phyloP scores from a whole-genome alignment of 2,888 invertebrate genomes.

The Hydrotaea cyrtoneurina region DNA sequence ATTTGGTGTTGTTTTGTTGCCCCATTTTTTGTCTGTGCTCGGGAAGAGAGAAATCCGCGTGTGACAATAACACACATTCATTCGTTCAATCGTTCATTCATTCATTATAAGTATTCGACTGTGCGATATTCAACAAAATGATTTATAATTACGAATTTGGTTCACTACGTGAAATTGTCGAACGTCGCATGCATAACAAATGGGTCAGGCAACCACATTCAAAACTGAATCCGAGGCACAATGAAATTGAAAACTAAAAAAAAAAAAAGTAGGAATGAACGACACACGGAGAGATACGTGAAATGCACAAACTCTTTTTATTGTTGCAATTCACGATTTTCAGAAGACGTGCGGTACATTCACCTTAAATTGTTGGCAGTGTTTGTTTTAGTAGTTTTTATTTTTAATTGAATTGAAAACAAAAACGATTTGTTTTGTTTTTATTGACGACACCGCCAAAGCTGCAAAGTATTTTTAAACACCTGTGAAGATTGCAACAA shows the following conservation, averaged over 20 bases:
- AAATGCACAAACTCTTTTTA: slow-evolving; percentile 22
- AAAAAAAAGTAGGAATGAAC: not conserved
- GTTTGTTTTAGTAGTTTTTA: not conserved
- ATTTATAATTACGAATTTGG: slow-evolving; percentile 34
- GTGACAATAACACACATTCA: slow-evolving; percentile 52
- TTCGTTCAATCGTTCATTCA: not conserved
- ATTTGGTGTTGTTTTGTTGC: not conserved
- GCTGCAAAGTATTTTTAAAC: slow-evolving; percentile 34
- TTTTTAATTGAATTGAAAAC: slow-evolving; percentile 11
- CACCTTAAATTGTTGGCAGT: slow-evolving; percentile 19
- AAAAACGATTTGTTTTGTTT: not conserved
- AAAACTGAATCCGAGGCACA: slow-evolving; percentile 44
- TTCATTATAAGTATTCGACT: not conserved
- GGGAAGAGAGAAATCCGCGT: not conserved
- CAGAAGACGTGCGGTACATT: slow-evolving; percentile 36
- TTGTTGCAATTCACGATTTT: slow-evolving; percentile 14
- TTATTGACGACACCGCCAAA: slow-evolving; percentile 9
- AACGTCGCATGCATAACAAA: slow-evolving; percentile 54
- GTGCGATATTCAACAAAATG: not conserved
- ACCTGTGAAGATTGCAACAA: slow-evolving; percentile 22
- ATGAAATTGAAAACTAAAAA: slow-evolving; percentile 10
- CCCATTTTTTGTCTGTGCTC: not conserved
- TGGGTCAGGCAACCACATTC: slow-evolving; percentile 32
- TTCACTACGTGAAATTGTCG: slow-evolving; percentile 48
- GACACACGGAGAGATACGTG: not conserved